A percentile compares a stretch with the other conserved stretches of the same genome.
Conservation (phyloP, 2,888 invertebrate genomes). For the Sussaba pulchella region DNA sequence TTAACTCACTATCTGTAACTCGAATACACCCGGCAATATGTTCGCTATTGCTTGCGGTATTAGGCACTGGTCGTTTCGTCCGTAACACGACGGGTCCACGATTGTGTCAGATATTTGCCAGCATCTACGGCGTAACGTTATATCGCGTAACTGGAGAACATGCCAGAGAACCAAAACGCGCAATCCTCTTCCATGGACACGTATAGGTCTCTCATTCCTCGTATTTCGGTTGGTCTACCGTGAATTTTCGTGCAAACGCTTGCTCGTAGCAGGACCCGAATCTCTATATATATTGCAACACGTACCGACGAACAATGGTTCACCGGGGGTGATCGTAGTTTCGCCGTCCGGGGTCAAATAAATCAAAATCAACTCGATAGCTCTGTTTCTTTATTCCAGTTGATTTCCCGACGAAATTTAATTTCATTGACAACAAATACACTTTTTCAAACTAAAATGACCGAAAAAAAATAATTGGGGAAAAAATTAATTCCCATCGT, state of each 20-base stretch:
- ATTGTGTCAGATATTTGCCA: constrained; percentile 20
- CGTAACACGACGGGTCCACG: constrained; percentile 14
- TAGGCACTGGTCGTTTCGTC: constrained; percentile 33
- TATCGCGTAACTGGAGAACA: constrained; percentile 40
- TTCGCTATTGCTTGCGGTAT: constrained; percentile 16
- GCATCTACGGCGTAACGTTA: neutral
- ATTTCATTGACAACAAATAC: too few species aligned
- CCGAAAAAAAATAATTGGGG: too few species aligned
- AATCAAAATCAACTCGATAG: too few species aligned
- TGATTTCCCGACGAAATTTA: too few species aligned
- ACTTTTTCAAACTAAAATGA: too few species aligned
- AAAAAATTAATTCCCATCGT: neutral
- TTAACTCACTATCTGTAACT: constrained; percentile 41
- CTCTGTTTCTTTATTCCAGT: too few species aligned
- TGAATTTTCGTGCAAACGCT: constrained; percentile 10
- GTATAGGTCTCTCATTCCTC: constrained; percentile 34
- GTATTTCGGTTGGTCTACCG: constrained; percentile 30
- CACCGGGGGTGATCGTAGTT: neutral
- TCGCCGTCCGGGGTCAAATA: neutral
- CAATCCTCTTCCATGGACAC: constrained; percentile 18
- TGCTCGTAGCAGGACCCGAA: neutral
- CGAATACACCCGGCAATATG: constrained; percentile 26
- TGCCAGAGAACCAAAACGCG: constrained; percentile 4
- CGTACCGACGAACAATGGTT: neutral
- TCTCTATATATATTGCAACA: neutral